Conservation (phyloP, 1,140 invertebrate genomes). For the Liolophura sinensis region DNA sequence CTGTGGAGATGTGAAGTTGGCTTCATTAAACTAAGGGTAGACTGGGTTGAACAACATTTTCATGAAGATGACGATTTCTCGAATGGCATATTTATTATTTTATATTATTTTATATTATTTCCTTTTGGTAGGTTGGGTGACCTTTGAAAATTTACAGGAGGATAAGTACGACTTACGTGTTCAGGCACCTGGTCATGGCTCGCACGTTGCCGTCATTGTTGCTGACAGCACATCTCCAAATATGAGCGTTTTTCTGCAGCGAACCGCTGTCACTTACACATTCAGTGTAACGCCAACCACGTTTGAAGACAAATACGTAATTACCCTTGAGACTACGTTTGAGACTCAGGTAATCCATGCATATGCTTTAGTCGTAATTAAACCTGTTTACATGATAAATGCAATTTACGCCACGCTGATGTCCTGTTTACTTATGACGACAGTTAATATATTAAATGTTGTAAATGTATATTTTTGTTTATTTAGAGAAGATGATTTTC, state of each 20-base stretch:
- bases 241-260: conserved; percentile 25
- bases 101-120: neutral
- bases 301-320: conserved; percentile 28
- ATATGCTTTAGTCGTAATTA: no score
- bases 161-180: conserved; percentile 20
- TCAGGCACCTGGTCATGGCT: conserved; percentile 18
- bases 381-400: no score
- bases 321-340: conserved; percentile 27
- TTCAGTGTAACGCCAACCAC: conserved; percentile 24
- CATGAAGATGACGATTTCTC: no score
- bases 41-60: no score
- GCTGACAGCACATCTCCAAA: conserved; percentile 7
- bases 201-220: conserved; percentile 18
- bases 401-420: no score
- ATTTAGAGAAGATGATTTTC: no score
- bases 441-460: no score
- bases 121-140: conserved; percentile 12
- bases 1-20: no score
- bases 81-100: no score
- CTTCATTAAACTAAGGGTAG: no score
- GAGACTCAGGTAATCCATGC: conserved; percentile 17
- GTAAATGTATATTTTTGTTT: no score
- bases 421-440: no score
- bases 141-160: conserved; percentile 23
- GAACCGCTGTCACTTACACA: conserved; percentile 26